These are phyloP conservation scores for Alethe diademata DNA, from an alignment of 2,113 vertebrate species.

Conservation along the genomic window DNA sequence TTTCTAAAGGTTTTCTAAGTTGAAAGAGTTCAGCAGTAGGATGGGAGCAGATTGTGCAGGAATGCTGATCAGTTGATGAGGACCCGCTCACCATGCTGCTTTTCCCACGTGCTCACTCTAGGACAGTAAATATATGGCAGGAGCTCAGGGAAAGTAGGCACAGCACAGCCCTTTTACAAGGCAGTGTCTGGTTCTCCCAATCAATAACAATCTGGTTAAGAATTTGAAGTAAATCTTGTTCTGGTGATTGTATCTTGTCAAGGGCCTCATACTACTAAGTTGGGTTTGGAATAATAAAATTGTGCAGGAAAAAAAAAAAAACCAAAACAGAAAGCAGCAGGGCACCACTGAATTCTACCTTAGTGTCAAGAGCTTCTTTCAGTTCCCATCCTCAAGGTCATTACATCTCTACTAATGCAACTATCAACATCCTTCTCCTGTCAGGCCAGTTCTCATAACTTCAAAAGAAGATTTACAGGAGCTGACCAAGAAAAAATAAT, in stretches of 20 bases:
- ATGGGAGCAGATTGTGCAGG: background rate
- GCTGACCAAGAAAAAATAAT: background rate
- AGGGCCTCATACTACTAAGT: background rate
- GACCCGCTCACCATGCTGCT: background rate
- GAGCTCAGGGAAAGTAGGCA: background rate
- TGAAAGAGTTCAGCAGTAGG: background rate
- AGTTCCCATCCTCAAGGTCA: background rate
- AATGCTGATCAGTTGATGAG: background rate
- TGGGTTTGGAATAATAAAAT: background rate
- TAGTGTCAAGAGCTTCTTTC: background rate
- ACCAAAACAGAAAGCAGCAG: background rate
- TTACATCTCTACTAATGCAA: background rate
- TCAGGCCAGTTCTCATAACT: background rate
- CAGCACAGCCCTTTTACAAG: background rate
- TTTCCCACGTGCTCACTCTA: fast-evolving
- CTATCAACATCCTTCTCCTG: background rate
- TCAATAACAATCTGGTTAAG: background rate
- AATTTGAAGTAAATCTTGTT: constrained; percentile 7
- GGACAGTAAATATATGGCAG: background rate
- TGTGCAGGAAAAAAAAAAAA: background rate
- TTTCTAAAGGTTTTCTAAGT: background rate
- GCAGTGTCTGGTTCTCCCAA: background rate
- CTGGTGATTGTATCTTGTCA: background rate
- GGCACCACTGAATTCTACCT: background rate
- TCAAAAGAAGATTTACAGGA: background rate